A percentile compares a stretch with the other conserved stretches of the same genome.
Evolutionary conservation across 2,888 invertebrate genomes (phyloP).

Genomic region (Orchestes rusci): DNA sequence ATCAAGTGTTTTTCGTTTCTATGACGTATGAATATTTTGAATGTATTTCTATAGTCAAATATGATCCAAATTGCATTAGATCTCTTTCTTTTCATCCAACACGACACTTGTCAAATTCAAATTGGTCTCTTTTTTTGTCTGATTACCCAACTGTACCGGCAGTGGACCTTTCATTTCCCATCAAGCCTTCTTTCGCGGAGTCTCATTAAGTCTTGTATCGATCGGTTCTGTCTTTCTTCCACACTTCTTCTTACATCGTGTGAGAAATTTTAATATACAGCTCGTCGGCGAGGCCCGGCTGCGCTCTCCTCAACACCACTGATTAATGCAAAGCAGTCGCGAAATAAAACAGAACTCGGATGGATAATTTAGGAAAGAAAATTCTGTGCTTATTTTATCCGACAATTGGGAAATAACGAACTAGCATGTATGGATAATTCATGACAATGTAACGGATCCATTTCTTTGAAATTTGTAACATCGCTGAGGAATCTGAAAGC

Average conservation of each 20-base stretch:
- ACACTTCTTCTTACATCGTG: constrained; percentile 40
- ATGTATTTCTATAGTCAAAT: too few relatives aligned
- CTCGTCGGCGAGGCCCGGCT: constrained; percentile 32
- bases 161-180: constrained; percentile 36
- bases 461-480: too few relatives aligned
- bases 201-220: constrained; percentile 42
- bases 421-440: too few relatives aligned
- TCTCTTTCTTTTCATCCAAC: too few relatives aligned
- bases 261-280: constrained; percentile 44
- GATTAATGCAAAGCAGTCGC: constrained; percentile 40
- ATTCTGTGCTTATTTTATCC: constrained; percentile 15
- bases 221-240: constrained; percentile 41
- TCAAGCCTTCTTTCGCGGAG: constrained; percentile 43
- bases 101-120: too few relatives aligned
- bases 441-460: too few relatives aligned
- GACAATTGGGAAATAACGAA: too few relatives aligned
- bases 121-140: constrained; percentile 10
- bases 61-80: too few relatives aligned
- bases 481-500: too few relatives aligned
- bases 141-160: constrained; percentile 22
- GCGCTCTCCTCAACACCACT: constrained; percentile 33
- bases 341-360: constrained; percentile 26
- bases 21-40: too few relatives aligned
- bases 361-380: constrained; percentile 25
- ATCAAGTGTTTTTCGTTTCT: too few relatives aligned